A percentile compares a stretch with the other conserved stretches of the same genome.
Evolutionary conservation across 37 sponge, comb jelly and placozoan genomes (phyloP).

Genomic region (Ianthella basta): DNA sequence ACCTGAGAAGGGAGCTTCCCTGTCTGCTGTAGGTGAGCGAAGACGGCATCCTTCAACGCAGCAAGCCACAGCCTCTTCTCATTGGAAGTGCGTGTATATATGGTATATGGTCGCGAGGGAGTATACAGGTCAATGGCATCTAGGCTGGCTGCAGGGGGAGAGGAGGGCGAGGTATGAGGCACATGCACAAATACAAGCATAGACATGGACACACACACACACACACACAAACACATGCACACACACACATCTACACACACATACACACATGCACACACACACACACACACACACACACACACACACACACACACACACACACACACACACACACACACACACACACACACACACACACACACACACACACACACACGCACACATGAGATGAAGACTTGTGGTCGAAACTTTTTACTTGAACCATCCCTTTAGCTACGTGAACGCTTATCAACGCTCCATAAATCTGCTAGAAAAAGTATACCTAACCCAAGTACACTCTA

Average conservation of each 20-base stretch:
- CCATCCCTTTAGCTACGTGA: too few species aligned
- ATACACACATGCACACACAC: not conserved
- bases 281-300: not conserved
- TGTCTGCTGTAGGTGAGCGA: conserved; percentile 37
- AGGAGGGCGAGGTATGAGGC: not conserved
- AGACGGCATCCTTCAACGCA: conserved; percentile 76
- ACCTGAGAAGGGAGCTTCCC: conserved; percentile 1
- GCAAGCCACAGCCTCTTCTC: conserved; percentile 93
- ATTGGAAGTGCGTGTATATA: conserved; percentile 72
- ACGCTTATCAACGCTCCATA: too few species aligned
- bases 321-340: too few species aligned
- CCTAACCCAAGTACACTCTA: too few species aligned
- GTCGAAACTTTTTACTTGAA: too few species aligned
- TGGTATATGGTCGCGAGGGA: conserved; percentile 88
- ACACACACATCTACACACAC: not conserved
- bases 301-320: too few species aligned
- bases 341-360: not conserved
- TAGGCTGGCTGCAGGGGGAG: conserved; percentile 46
- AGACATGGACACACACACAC: too few species aligned
- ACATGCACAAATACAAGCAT: not conserved
- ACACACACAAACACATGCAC: too few species aligned
- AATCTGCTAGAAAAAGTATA: too few species aligned
- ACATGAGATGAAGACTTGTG: too few species aligned
- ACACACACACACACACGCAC: too few species aligned
- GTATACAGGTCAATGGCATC: conserved; percentile 92